Evolutionary conservation across 2,797 vertebrate species (phyloP).

Genomic region (Tragopan temminckii): DNA sequence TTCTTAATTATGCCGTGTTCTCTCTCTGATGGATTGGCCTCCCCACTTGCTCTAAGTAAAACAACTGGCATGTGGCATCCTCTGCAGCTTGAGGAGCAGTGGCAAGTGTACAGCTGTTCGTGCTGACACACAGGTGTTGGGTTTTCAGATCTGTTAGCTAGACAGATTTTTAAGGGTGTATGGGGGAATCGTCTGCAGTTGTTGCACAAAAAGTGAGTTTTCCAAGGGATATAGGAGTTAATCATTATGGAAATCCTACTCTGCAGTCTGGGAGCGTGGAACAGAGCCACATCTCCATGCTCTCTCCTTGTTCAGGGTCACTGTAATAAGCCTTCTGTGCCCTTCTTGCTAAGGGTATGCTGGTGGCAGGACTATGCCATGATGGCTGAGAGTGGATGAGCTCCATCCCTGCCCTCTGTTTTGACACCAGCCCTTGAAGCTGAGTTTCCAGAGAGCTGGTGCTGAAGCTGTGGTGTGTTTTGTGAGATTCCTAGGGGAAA

Average conservation of each 20-base stretch:
- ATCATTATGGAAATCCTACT: constrained; percentile 74
- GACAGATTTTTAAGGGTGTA: constrained; percentile 78
- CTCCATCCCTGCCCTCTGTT: neutral
- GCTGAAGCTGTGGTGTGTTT: neutral
- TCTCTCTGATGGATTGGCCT: constrained; percentile 67
- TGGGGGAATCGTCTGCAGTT: constrained; percentile 71
- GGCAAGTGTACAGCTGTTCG: constrained; percentile 74
- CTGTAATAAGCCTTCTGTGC: constrained; percentile 5
- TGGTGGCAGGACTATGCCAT: neutral
- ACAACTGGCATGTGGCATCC: constrained; percentile 77
- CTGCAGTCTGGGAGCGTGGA: neutral
- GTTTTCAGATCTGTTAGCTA: constrained; percentile 68
- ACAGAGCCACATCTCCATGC: rapidly evolving
- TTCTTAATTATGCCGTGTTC: constrained; percentile 63
- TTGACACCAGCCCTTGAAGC: rapidly evolving
- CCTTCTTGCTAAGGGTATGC: neutral
- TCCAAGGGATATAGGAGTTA: constrained; percentile 61
- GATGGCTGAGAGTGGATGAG: neutral
- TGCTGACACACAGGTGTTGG: constrained; percentile 78
- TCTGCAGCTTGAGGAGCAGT: constrained; percentile 33
- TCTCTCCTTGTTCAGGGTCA: neutral
- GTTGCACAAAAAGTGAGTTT: constrained; percentile 52
- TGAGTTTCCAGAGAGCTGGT: neutral
- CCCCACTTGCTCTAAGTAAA: constrained; percentile 26
- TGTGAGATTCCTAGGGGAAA: neutral